Conservation (phyloP, 2,888 invertebrate species). For the Drosophila anceps region DNA sequence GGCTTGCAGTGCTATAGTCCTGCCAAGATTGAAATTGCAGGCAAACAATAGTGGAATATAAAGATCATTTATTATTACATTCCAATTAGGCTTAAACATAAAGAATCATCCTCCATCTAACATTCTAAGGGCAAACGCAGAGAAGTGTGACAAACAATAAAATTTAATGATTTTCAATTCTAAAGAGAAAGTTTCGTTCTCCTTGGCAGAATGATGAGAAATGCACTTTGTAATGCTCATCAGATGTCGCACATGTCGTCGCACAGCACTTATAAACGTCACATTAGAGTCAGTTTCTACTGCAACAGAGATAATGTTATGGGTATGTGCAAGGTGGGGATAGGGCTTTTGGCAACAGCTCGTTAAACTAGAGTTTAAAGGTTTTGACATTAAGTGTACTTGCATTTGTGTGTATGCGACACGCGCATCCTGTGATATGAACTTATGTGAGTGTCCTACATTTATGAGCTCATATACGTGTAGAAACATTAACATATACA, state of each 20-base stretch:
- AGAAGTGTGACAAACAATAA: slow-evolving; percentile 12
- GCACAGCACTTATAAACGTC: slow-evolving; percentile 74
- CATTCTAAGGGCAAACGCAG: not conserved
- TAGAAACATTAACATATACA: slow-evolving; percentile 1
- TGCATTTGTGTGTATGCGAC: slow-evolving; percentile 38
- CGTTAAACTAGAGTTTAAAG: slow-evolving; percentile 68
- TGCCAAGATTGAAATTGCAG: not conserved
- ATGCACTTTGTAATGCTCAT: slow-evolving; percentile 76
- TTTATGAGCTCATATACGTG: slow-evolving; percentile 8
- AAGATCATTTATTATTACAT: not conserved
- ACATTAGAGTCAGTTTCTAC: slow-evolving; percentile 71
- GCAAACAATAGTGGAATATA: not conserved
- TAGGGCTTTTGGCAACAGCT: slow-evolving; percentile 52
- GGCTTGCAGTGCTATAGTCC: not conserved
- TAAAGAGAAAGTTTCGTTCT: slow-evolving; percentile 26
- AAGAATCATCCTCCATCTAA: not conserved
- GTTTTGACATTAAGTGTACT: slow-evolving; percentile 51
- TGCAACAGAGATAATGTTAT: slow-evolving; percentile 33
- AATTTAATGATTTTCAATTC: slow-evolving; percentile 17
- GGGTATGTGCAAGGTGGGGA: slow-evolving; percentile 1
- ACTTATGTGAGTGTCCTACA: slow-evolving; percentile 45
- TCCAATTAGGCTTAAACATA: not conserved
- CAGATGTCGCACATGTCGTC: slow-evolving; percentile 69
- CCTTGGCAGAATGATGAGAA: slow-evolving; percentile 67
- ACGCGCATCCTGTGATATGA: slow-evolving; percentile 38